Percentiles rank a stretch among this genome's conserved stretches.
phyloP scores from a whole-genome alignment of 2,113 vertebrate species.

The Bos javanicus region DNA sequence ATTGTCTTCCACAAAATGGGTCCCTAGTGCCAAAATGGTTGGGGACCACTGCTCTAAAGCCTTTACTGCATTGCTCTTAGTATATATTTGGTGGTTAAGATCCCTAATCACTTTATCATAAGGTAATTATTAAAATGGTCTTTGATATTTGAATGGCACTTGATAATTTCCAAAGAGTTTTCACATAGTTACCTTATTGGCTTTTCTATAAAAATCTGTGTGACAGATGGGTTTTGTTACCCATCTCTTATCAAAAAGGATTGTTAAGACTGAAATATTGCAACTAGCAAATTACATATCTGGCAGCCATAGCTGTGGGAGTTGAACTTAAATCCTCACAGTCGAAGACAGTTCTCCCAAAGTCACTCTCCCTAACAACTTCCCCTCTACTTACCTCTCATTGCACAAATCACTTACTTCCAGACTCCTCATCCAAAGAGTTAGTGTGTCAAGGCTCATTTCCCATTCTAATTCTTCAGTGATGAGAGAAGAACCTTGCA shows the following conservation, averaged over 20 bases:
- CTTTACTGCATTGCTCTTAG: background rate
- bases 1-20: background rate
- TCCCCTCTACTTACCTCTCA: background rate
- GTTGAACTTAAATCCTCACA: background rate
- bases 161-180: background rate
- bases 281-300: background rate
- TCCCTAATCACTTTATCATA: background rate
- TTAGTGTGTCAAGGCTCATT: background rate
- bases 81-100: background rate
- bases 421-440: background rate
- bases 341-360: background rate
- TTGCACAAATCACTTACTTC: background rate
- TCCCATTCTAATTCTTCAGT: background rate
- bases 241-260: background rate
- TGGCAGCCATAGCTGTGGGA: background rate
- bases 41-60: background rate
- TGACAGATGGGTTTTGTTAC: background rate
- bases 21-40: background rate
- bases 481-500: background rate
- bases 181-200: background rate
- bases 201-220: background rate
- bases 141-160: slow-evolving; percentile 15
- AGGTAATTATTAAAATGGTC: background rate
- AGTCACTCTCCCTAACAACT: background rate
- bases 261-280: background rate